Conservation (phyloP, 2,113 vertebrate genomes). For the Corythoichthys haematopterus region DNA sequence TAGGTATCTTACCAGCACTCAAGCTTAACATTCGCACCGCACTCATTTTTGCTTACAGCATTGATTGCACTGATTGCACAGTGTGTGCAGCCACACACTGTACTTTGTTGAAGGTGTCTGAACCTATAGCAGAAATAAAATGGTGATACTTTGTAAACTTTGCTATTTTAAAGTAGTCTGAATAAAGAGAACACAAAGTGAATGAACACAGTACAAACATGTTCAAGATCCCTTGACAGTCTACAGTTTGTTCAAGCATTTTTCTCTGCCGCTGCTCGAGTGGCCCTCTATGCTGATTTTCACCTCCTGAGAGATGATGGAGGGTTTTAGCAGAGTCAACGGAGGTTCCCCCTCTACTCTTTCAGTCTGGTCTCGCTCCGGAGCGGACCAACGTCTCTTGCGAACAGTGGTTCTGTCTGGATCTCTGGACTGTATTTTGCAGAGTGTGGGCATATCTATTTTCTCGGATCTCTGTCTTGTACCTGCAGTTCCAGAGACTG, state of each 20-base stretch:
- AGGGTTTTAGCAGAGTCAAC: slow-evolving; percentile 90
- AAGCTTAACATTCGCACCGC: slow-evolving; percentile 52
- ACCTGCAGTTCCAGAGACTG: slow-evolving; percentile 77
- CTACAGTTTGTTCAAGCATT: slow-evolving; percentile 50
- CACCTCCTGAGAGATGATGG: slow-evolving; percentile 97
- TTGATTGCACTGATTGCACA: slow-evolving; percentile 67
- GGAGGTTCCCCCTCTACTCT: slow-evolving; percentile 88
- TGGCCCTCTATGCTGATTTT: slow-evolving; percentile 98
- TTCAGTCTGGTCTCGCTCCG: slow-evolving; percentile 89
- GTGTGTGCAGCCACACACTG: slow-evolving; percentile 73
- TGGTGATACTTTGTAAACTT: slow-evolving; percentile 88
- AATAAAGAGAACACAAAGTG: slow-evolving; percentile 58
- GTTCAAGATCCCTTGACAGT: slow-evolving; percentile 46
- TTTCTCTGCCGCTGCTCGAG: slow-evolving; percentile 89
- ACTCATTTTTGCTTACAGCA: slow-evolving; percentile 60
- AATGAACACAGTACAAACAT: slow-evolving; percentile 59
- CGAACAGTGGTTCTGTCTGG: slow-evolving; percentile 72
- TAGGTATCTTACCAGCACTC: slow-evolving; percentile 32
- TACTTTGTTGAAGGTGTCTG: slow-evolving; percentile 55
- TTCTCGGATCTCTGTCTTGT: slow-evolving; percentile 77
- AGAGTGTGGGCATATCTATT: slow-evolving; percentile 68
- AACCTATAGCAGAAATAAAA: slow-evolving; percentile 78
- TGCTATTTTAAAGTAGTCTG: slow-evolving; percentile 95
- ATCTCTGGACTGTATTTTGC: slow-evolving; percentile 73
- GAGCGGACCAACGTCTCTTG: slow-evolving; percentile 98